phyloP scores from a whole-genome alignment of 2,797 vertebrate genomes.

The Hoplostethus mediterraneus region DNA sequence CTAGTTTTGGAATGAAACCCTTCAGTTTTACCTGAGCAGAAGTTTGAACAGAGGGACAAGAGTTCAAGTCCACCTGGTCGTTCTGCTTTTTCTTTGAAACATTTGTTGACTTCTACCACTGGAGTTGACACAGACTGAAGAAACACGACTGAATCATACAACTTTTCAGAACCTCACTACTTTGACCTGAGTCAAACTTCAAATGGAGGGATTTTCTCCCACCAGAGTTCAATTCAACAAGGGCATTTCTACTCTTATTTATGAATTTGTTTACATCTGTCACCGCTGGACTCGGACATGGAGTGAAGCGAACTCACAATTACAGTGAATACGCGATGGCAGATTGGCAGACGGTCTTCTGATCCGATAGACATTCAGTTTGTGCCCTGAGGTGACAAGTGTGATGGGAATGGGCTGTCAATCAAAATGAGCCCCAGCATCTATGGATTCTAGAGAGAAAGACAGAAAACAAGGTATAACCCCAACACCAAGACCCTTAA shows the following conservation, averaged over 20 bases:
- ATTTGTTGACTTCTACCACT: constrained; percentile 19
- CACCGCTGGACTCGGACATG: constrained; percentile 26
- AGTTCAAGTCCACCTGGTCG: background rate
- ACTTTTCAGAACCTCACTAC: constrained; percentile 16
- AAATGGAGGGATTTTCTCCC: constrained; percentile 33
- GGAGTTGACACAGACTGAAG: constrained; percentile 24
- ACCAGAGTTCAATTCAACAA: background rate
- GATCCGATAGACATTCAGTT: constrained; percentile 21
- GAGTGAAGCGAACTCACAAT: constrained; percentile 40
- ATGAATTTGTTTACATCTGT: constrained; percentile 23
- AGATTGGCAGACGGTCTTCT: constrained; percentile 19
- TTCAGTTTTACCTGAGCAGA: background rate
- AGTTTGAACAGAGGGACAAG: background rate
- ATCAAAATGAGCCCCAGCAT: constrained; percentile 41
- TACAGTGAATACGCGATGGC: constrained; percentile 62
- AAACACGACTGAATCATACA: constrained; percentile 1
- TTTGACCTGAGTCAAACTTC: constrained; percentile 32
- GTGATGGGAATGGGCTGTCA: constrained; percentile 45
- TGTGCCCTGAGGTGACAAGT: constrained; percentile 66
- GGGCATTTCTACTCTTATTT: constrained; percentile 5
- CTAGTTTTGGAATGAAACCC: background rate
- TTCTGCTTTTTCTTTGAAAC: constrained; percentile 15
- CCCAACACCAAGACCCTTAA: background rate
- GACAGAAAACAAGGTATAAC: background rate
- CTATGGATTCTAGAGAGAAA: background rate